Conservation (phyloP, 1,140 invertebrate species). For the roundworm (Caenorhabditis elegans) region DNA sequence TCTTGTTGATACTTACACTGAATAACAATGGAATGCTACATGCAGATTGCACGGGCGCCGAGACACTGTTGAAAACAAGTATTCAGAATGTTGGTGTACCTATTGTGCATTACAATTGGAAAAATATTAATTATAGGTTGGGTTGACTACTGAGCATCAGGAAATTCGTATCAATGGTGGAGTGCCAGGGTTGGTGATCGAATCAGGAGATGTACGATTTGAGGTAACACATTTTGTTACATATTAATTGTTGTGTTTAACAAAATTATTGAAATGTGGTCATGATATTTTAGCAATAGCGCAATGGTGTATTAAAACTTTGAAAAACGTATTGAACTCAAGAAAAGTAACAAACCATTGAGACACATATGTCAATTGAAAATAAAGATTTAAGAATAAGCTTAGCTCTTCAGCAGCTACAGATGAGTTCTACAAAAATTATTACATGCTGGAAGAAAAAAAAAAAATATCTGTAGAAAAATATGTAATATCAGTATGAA, state of each 20-base stretch:
- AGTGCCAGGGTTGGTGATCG: neutral
- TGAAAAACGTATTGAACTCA: too few species aligned
- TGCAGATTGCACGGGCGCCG: neutral
- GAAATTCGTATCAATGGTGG: neutral
- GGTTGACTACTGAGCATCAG: neutral
- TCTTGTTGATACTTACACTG: neutral
- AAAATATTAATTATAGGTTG: neutral
- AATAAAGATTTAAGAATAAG: too few species aligned
- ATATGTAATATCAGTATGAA: too few species aligned
- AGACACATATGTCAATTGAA: too few species aligned
- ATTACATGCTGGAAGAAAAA: too few species aligned
- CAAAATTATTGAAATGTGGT: too few species aligned
- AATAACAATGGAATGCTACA: neutral
- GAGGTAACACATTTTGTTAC: neutral
- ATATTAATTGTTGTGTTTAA: neutral
- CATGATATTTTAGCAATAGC: too few species aligned
- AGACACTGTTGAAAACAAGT: neutral
- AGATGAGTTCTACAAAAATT: too few species aligned
- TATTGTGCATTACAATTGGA: neutral
- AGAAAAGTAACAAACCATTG: too few species aligned
- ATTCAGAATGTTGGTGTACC: neutral
- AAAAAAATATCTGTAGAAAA: too few species aligned
- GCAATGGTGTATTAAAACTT: too few species aligned
- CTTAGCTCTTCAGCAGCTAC: too few species aligned
- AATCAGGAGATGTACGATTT: neutral